These are phyloP conservation scores for Sebastes elongatus DNA, from an alignment of 2,797 vertebrate species.

Conservation along the genomic window DNA sequence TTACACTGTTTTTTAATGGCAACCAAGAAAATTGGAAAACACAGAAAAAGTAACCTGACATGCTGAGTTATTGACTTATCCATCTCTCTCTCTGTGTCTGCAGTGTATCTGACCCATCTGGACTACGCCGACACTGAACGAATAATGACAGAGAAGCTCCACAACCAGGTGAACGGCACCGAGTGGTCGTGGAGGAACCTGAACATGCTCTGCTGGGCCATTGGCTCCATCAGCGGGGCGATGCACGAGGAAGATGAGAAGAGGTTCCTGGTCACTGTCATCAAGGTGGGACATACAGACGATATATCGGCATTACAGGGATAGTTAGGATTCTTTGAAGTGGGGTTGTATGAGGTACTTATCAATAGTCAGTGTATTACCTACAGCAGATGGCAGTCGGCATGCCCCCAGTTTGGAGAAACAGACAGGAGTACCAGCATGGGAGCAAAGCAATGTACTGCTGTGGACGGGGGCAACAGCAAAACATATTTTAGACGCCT, in stretches of 20 bases:
- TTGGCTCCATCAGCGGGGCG: constrained; percentile 96
- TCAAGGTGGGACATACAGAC: constrained; percentile 84
- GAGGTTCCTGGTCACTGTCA: constrained; percentile 96
- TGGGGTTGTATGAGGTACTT: too few relatives aligned
- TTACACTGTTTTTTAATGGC: neutral
- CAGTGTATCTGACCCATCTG: constrained; percentile 96
- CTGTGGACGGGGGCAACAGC: too few relatives aligned
- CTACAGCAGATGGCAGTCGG: too few relatives aligned
- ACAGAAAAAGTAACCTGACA: neutral
- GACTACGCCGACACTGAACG: constrained; percentile 97
- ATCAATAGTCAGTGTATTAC: too few relatives aligned
- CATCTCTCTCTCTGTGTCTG: neutral
- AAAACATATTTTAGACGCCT: too few relatives aligned
- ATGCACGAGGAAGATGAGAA: constrained; percentile 99
- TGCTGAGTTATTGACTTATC: neutral
- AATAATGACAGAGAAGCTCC: constrained; percentile 98
- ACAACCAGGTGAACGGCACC: constrained; percentile 97
- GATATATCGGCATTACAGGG: neutral
- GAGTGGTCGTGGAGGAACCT: constrained; percentile 99
- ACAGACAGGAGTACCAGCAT: too few relatives aligned
- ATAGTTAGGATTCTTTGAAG: too few relatives aligned
- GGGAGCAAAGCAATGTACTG: too few relatives aligned
- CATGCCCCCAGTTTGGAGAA: too few relatives aligned
- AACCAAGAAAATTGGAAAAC: neutral
- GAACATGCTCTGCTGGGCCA: constrained; percentile 98